Evolutionary conservation across 2,888 invertebrate genomes (phyloP).

Genomic region (Hemicrepidius hirtus): DNA sequence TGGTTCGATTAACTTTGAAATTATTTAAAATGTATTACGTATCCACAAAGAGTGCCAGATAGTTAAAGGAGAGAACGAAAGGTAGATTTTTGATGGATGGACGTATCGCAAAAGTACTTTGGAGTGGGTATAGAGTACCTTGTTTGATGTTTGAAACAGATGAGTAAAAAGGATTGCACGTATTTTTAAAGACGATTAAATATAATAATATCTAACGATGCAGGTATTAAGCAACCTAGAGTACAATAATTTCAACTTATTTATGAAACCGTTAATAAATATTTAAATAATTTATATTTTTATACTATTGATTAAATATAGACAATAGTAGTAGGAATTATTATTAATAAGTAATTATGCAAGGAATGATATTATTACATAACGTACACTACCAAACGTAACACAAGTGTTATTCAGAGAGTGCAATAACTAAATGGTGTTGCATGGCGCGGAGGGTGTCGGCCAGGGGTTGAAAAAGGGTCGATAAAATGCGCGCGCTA

Average conservation of each 20-base stretch:
- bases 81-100: constrained; percentile 42
- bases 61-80: constrained; percentile 60
- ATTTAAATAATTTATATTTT: constrained; percentile 70
- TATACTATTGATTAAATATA: constrained; percentile 72
- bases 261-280: constrained; percentile 69
- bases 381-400: constrained; percentile 78
- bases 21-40: constrained; percentile 64
- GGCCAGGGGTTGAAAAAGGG: constrained; percentile 71
- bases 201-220: constrained; percentile 69
- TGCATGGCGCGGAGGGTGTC: constrained; percentile 75
- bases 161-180: constrained; percentile 68
- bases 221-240: constrained; percentile 70
- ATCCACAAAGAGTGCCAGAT: constrained; percentile 64
- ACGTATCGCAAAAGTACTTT: constrained; percentile 43
- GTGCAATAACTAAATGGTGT: constrained; percentile 79
- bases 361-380: constrained; percentile 74
- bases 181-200: constrained; percentile 68
- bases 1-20: constrained; percentile 59
- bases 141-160: constrained; percentile 46
- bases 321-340: constrained; percentile 73
- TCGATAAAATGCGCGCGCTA: constrained; percentile 71
- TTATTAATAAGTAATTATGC: constrained; percentile 73
- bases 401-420: constrained; percentile 78
- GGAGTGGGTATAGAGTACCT: constrained; percentile 44
- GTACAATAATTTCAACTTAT: constrained; percentile 69